These are phyloP conservation scores for Synanthedon vespiformis DNA, from an alignment of 2,888 invertebrate genomes.

Conservation along the genomic window DNA sequence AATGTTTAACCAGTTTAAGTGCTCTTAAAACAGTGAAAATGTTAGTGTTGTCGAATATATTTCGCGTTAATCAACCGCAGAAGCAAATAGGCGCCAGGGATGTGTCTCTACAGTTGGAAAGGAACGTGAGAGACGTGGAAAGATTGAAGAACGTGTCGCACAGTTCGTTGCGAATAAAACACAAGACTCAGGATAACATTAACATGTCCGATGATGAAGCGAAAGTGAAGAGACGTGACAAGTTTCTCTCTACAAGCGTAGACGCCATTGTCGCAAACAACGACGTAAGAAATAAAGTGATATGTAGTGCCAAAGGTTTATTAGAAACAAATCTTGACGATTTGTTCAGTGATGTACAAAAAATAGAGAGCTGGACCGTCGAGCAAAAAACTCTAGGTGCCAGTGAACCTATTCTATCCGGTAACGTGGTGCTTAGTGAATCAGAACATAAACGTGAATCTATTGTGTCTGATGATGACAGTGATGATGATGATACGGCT, in stretches of 20 bases:
- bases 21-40: slow-evolving; percentile 64
- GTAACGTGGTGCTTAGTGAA: slow-evolving; percentile 31
- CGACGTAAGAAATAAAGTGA: slow-evolving; percentile 59
- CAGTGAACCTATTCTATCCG: slow-evolving; percentile 55
- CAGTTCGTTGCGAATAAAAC: slow-evolving; percentile 45
- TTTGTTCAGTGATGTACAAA: slow-evolving; percentile 50
- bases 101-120: slow-evolving; percentile 19
- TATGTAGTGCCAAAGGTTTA: slow-evolving; percentile 69
- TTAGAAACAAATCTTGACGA: slow-evolving; percentile 68
- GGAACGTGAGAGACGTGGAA: slow-evolving; percentile 18
- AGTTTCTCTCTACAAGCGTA: slow-evolving; percentile 53
- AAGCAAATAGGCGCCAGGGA: slow-evolving; percentile 39
- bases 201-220: slow-evolving; percentile 26
- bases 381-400: slow-evolving; percentile 55
- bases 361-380: slow-evolving; percentile 36
- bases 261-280: slow-evolving; percentile 47
- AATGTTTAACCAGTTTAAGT: slow-evolving; percentile 55
- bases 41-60: slow-evolving; percentile 63
- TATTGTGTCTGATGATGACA: slow-evolving; percentile 54
- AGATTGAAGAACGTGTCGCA: slow-evolving; percentile 30
- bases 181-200: slow-evolving; percentile 45
- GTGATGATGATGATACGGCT: slow-evolving; percentile 48
- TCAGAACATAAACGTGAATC: slow-evolving; percentile 38
- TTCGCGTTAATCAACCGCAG: slow-evolving; percentile 50
- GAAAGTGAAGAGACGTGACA: slow-evolving; percentile 36